Base-by-base conservation (phyloP, 37 sponge, comb jelly and placozoan genomes). In the Petrosia ficiformis region DNA sequence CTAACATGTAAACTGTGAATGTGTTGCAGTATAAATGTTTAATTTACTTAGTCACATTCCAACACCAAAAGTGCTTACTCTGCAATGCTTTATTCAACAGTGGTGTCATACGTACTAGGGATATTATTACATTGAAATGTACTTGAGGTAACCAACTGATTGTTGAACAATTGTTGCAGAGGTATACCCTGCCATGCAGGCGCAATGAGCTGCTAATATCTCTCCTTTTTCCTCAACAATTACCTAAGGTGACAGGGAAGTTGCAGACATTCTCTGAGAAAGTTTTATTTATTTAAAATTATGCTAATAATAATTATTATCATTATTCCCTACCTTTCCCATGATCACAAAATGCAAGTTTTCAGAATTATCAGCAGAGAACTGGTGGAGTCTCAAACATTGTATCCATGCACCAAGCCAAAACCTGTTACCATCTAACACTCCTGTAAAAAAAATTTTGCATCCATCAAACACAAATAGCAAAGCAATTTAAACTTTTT, bases 181-280 rank as follows among this genome's bases (percentile, higher is more conserved):
- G n/a, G n/a, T n/a, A n/a, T 68, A 68, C 37, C 69, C 38, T 30
- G 69, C 69, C 69, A 68, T 68, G 69, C 69, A 68, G 30, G 69
- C 36, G 8, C 69, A 68, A 39, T 68, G 69, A 37, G 39, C 34
- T 30, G 69, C 69, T 28, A 68, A 31, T 8, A 68, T 68, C 36
- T 8, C 39, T 28, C 36, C 69, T 31, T 68, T 37, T 37, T 68
- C 39, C 38, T 68, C 69, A 11, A 31, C 3, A 11, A 68, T 11
- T 68, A 37, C 69, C 69, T 39, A 68, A 30, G 69, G 69, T 31
- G 36, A 3, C 36, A 68, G 36, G 32, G 38, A 39, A 37, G 38
- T 68, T 5, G 69, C 69, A 4, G 69, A 3, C 69, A 68, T 68
- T 39, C 36, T 68, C 69, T 68, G 69, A 37, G 69, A 68, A 30